Evolutionary conservation across 2,113 vertebrate species (phyloP).

Genomic region (Elanoides forficatus): DNA sequence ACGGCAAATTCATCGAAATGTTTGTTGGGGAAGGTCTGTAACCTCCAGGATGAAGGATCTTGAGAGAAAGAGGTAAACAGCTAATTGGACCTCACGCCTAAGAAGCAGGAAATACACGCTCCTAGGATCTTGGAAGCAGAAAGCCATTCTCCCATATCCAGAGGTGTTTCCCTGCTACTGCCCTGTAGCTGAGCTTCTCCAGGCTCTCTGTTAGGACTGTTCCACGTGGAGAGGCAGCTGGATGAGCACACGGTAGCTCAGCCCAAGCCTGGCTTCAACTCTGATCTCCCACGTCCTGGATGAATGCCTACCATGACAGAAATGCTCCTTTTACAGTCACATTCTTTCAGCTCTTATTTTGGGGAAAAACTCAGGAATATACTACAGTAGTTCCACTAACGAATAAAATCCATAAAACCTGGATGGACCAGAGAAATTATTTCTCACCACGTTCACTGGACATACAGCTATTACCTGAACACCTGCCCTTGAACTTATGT

Average conservation of each 20-base stretch:
- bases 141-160: neutral
- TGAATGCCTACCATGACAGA: neutral
- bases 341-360: neutral
- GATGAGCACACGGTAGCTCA: neutral
- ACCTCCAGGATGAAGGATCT: neutral
- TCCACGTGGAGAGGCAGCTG: slow-evolving; percentile 5
- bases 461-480: neutral
- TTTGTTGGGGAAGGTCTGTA: neutral
- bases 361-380: neutral
- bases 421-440: neutral
- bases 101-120: accelerated
- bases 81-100: neutral
- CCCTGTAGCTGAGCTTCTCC: neutral
- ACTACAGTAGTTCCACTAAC: neutral
- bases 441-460: neutral
- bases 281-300: slow-evolving; percentile 5
- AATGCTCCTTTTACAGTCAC: neutral
- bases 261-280: neutral
- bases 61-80: neutral
- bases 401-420: neutral
- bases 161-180: neutral
- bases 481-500: neutral
- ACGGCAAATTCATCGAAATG: neutral
- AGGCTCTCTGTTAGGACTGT: neutral
- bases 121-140: neutral